phyloP scores from a whole-genome alignment of 2,888 invertebrate genomes.

The Nineta flava region DNA sequence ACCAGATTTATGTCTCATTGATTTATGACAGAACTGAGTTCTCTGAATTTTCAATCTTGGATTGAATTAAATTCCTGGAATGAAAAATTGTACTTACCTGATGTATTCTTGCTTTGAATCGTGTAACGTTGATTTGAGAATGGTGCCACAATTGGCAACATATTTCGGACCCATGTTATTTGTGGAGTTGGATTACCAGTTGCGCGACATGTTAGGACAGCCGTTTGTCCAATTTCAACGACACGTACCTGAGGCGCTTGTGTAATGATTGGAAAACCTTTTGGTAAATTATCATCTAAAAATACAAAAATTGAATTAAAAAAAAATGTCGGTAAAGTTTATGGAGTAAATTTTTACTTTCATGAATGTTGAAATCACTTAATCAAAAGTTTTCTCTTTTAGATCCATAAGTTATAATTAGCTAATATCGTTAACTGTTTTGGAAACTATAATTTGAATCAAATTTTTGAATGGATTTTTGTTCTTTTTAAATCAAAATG shows the following conservation, averaged over 20 bases:
- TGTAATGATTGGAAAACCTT: constrained; percentile 81
- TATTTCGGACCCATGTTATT: constrained; percentile 89
- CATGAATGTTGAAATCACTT: no score
- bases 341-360: background rate
- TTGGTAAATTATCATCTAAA: constrained; percentile 72
- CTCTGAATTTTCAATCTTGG: no score
- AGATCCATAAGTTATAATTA: no score
- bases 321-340: background rate
- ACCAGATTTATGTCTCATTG: no score
- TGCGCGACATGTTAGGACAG: constrained; percentile 78
- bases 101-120: constrained; percentile 62
- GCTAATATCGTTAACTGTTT: no score
- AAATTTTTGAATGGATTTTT: no score
- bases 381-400: no score
- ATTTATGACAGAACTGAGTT: no score
- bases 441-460: no score
- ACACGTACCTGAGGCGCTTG: constrained; percentile 83
- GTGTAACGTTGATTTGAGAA: constrained; percentile 66
- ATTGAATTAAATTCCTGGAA: no score
- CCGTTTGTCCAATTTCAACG: constrained; percentile 88
- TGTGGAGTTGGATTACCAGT: constrained; percentile 66
- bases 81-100: constrained; percentile 34
- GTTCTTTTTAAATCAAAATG: no score
- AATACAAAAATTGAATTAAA: constrained; percentile 17
- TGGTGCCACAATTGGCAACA: constrained; percentile 70